Base-by-base conservation (phyloP, 2,797 vertebrate genomes). In the Sardinella longiceps region DNA sequence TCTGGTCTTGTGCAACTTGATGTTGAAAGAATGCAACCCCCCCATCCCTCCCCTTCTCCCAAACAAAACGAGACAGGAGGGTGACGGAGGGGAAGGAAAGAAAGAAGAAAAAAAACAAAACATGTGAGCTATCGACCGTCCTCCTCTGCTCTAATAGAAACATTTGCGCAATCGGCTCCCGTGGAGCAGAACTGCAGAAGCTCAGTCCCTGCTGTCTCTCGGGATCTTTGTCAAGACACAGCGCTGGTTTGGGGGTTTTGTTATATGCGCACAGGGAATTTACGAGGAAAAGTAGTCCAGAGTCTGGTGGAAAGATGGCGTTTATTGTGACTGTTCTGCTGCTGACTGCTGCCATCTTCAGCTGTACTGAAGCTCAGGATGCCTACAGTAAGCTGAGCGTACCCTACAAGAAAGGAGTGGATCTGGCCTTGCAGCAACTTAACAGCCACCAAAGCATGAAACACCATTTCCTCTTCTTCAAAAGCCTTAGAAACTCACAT, bases 381-480 rank as follows among this genome's bases (percentile, higher is more conserved):
- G 12, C 85, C 11, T 92, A 93, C 0, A 3, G 46, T 5, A 84
- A 85, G 0, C 92, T 95, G 30, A 1, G 91, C 0, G 90, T 81
- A 0, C 2, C 6, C 28, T 88, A 92, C 88, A 93, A 30, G 88
- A 83, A 58, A 25, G 94, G 94, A 85, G 94, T 95, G 2, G 90
- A 95, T 37, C 85, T 95, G 82, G 88, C 89, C 0, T 5, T 94
- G 3, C 45, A 88, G 56, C 90, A 94, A 0, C 87, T 95, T 0
- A 70, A 80, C 84, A 84, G 88, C 0, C 90, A 93, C 3, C 0
- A 43, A 0, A 60, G 50, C 0, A 86, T 94, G 1, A 87, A 87
- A 0, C 91, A 89, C 56, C 91, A 93, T 90, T 95, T 94, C 85
- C 91, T 88, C 80, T 96, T 93, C 88, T 85, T 92, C 53, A 95